Base-by-base conservation (phyloP, 30 jellyfish, hydroid and myxozoan genomes). In the Clytia hemisphaerica region DNA sequence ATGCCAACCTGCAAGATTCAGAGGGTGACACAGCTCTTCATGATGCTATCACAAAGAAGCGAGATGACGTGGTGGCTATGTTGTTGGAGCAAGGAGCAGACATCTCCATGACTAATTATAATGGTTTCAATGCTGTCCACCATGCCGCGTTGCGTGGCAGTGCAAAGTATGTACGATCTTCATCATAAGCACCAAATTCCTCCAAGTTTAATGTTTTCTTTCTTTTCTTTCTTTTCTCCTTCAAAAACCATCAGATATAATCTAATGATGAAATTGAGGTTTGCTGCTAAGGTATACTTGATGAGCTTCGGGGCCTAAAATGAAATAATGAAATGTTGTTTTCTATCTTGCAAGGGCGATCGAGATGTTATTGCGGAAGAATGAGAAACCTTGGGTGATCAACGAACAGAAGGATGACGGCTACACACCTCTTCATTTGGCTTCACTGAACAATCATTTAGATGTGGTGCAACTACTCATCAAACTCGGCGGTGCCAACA, bases 21-120 rank as follows among this genome's bases (percentile, higher is more conserved):
- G 97, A 87, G 60, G 97, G 97, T 1, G 97, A 87, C 72, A 87
- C 93, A 38, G 91, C 97, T 18, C 45, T 87, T 42, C 97, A 87
- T 50, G 97, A 87, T 61, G 94, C 97, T 12, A 87, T 87, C 34
- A 72, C 94, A 19, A 87, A 87, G 34, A 76, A 82, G 15, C 83
- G 97, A 9, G 94, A 74, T 54, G 97, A 87, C 63, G 75, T 87
- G 84, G 94, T 87, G 83, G 63, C 34, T 31, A 32, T 87, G 54
- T 42, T 87, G 63, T 79, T 87, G 7, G 92, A 78, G 18, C 61
- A 31, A 29, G 93, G 93, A 16, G 76, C 87, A 15, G 97, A 87
- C 26, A 73, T 87, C 47, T 54, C 92, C 2, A 37, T 87, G 44
- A 49, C 94, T 1, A 87, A 87, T 31, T 79, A 87, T 37, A 79